Base-by-base conservation (phyloP, 2,113 vertebrate genomes). In the Onychostoma macrolepis region DNA sequence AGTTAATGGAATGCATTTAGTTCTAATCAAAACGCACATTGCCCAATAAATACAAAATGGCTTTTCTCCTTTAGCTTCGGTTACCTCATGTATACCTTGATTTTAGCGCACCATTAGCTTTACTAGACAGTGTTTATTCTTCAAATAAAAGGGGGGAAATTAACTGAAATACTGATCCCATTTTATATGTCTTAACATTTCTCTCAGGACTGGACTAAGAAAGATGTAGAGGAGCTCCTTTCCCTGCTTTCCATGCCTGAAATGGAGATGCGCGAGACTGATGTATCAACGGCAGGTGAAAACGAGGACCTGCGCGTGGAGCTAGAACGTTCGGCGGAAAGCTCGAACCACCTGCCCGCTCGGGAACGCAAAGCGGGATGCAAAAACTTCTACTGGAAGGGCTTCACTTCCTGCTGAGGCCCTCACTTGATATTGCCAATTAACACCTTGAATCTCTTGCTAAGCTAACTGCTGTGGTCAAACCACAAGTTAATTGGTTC, bases 351-450 rank as follows among this genome's bases (percentile, higher is more conserved):
- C 85, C 28, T 93, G 21, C 90, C 92, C 0, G 90, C 93, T 3
- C 93, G 94, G 0, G 94, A 95, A 38, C 94, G 95, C 48, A 96
- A 96, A 89, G 93, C 94, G 0, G 94, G 95, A 86, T 96, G 95
- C 93, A 96, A 95, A 90, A 96, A 95, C 92, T 96, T 96, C 92
- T 96, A 95, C 91, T 96, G 95, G 95, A 96, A 96, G 80, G 95
- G 95, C 43, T 93, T 93, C 89, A 96, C 94, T 78, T 94, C 94
- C 89, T 96, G 95, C 81, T 96, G 83, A 93, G 41, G 41, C n/a
- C 11, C 67, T 2, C 15, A 6, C 19, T 30, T 4, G 58, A 15
- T 45, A 9, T n/a, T 43, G 17, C 48, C 19, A 30, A 26, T 36
- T 33, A 65, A 26, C 28, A 58, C 48, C 45, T 65, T 8, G 43